phyloP scores from a whole-genome alignment of 2,797 vertebrate species.

The Manis pentadactyla region DNA sequence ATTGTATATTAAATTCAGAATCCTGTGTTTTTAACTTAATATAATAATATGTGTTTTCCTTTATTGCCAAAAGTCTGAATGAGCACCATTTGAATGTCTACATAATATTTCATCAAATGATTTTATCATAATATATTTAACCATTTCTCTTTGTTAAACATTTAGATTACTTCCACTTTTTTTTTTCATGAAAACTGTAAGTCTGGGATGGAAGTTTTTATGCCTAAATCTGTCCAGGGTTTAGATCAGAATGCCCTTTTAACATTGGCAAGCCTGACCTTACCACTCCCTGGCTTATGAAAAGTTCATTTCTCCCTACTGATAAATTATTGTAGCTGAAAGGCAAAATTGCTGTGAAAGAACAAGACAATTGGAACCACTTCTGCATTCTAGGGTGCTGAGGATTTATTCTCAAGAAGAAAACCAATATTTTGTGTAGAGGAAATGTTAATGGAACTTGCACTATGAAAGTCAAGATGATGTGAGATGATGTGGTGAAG shows the following conservation, averaged over 20 bases:
- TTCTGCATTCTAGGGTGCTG: neutral
- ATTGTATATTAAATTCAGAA: neutral
- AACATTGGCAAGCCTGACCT: neutral
- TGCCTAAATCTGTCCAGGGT: neutral
- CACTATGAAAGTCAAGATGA: slow-evolving; percentile 21
- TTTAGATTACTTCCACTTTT: neutral
- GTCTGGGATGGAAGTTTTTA: neutral
- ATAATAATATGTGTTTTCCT: neutral
- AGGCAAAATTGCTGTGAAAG: neutral
- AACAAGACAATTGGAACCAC: neutral
- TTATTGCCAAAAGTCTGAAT: slow-evolving; percentile 22
- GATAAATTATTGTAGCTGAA: slow-evolving; percentile 17
- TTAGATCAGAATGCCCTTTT: slow-evolving; percentile 56
- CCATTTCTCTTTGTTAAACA: neutral
- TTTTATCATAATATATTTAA: slow-evolving; percentile 23
- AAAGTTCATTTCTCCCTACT: slow-evolving; percentile 8
- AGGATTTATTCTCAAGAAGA: slow-evolving; percentile 49
- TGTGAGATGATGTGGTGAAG: neutral
- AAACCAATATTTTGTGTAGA: neutral
- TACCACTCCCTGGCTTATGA: neutral
- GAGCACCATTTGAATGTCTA: neutral
- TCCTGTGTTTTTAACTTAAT: neutral
- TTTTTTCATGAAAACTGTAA: neutral
- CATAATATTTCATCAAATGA: slow-evolving; percentile 9
- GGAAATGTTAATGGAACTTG: slow-evolving; percentile 11